Conservation (phyloP, 1,140 invertebrate species). For the Lasioglossum albipes region DNA sequence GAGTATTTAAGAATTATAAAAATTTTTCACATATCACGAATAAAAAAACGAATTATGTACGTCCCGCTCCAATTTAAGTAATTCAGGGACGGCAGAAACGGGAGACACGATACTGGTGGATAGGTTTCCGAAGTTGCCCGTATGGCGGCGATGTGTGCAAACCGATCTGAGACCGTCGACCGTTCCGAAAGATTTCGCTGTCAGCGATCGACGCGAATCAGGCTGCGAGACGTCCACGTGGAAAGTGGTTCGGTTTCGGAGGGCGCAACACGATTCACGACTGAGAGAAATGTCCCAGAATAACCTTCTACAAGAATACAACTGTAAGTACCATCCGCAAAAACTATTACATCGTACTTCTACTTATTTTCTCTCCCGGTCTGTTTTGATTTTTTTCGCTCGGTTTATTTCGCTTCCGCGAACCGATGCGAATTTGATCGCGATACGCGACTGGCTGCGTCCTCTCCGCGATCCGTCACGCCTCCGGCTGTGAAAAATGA, state of each 20-base stretch:
- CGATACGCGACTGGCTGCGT: background rate
- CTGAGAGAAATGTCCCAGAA: constrained; percentile 63
- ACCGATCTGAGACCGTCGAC: constrained; percentile 20
- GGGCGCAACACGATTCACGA: constrained; percentile 38
- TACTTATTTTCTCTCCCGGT: no score
- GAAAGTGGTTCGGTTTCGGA: constrained; percentile 29
- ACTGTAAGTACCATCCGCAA: constrained; percentile 63
- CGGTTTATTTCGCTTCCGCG: no score
- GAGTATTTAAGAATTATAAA: no score
- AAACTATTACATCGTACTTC: no score
- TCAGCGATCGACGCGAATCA: constrained; percentile 51
- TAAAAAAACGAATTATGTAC: no score
- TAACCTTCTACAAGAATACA: constrained; percentile 64
- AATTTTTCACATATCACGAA: no score
- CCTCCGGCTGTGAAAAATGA: constrained; percentile 62
- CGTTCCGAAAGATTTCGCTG: constrained; percentile 22
- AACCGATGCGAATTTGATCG: background rate
- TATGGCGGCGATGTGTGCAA: constrained; percentile 39
- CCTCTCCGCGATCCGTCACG: constrained; percentile 1
- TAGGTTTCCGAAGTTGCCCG: constrained; percentile 23
- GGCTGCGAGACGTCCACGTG: constrained; percentile 51
- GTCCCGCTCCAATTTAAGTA: no score
- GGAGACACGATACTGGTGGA: constrained; percentile 15
- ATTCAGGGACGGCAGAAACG: no score
- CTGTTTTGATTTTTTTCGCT: background rate